Evolutionary conservation across 2,113 vertebrate genomes (phyloP), one percentile per base, ranked within the genome.

Genomic region (Reinhardtius hippoglossoides): DNA sequence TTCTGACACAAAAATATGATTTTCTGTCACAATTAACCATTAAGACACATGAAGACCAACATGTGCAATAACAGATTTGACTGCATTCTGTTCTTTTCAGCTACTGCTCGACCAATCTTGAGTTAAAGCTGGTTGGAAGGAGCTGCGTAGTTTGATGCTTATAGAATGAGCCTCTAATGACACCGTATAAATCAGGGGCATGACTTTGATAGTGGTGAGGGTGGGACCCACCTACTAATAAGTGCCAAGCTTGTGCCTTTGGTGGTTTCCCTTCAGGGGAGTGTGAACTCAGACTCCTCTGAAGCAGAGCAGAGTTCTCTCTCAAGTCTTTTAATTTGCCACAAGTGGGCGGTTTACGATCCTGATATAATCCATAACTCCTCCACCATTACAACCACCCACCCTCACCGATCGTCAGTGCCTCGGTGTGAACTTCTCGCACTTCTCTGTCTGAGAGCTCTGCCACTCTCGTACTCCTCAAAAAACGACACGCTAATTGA

Each of bases 341-440:
- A 82, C 58, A 60, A 90, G 86, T 90, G 87, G 91, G 86, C 74
- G 91, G 85, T 84, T 90, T 91, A 92, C 72, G 71, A 85, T 15
- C 71, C 74, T 91, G 90, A 93, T 91, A 91, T 86, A 76, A 91
- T 87, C 90, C 89, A 76, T 85, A 87, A 83, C 78, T 90, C 83
- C 74, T 82, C 66, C 76, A 79, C 73, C 77, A 76, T 86, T 86
- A 87, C 79, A 86, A 55, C 88, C 88, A 86, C 88, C 87, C 84
- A 91, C 88, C 88, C 77, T 74, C 71, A 88, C 69, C 52, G 23
- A 6, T 15, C 46, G 40, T 21, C 50, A n/a, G 20, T 66, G 73
- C 46, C 46, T 81, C 83, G 64, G 78, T 65, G 24, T 54, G 87
- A 89, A 74, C 21, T 42, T 58, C 58, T 44, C 4, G 48, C 40